Conservation (phyloP, 2,888 invertebrate species). For the Patella depressa region DNA sequence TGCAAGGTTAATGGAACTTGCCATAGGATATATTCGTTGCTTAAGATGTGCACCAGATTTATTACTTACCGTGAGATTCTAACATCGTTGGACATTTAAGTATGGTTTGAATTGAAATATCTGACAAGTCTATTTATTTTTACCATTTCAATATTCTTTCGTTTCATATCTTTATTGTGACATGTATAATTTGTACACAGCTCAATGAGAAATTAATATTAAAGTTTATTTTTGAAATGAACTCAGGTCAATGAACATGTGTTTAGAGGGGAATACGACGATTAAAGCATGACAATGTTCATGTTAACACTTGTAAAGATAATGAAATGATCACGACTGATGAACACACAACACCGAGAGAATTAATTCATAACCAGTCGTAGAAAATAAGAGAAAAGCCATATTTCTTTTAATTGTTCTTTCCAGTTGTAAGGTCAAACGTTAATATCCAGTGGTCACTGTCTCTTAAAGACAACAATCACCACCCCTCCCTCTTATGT, state of each 20-base stretch:
- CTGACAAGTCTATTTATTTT: too few relatives aligned
- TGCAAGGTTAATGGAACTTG: too few relatives aligned
- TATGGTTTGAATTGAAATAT: too few relatives aligned
- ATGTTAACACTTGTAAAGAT: background rate
- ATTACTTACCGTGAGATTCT: too few relatives aligned
- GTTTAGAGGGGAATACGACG: background rate
- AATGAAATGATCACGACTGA: slow-evolving; percentile 5
- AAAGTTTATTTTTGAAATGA: too few relatives aligned
- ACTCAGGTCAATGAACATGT: background rate
- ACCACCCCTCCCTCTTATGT: background rate
- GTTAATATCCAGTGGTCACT: slow-evolving; percentile 6
- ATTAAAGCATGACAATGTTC: background rate
- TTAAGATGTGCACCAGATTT: too few relatives aligned
- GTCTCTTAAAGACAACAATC: background rate
- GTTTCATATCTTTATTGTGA: too few relatives aligned
- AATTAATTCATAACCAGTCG: background rate
- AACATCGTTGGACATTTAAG: too few relatives aligned
- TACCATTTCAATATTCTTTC: too few relatives aligned
- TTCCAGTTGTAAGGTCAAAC: background rate
- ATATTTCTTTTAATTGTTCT: background rate
- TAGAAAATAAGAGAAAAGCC: background rate
- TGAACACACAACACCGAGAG: background rate
- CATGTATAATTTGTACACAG: too few relatives aligned
- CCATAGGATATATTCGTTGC: too few relatives aligned
- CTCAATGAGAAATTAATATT: too few relatives aligned